These are phyloP conservation scores for Trichonephila inaurata DNA, from an alignment of 1,140 invertebrate genomes.

Conservation along the genomic window DNA sequence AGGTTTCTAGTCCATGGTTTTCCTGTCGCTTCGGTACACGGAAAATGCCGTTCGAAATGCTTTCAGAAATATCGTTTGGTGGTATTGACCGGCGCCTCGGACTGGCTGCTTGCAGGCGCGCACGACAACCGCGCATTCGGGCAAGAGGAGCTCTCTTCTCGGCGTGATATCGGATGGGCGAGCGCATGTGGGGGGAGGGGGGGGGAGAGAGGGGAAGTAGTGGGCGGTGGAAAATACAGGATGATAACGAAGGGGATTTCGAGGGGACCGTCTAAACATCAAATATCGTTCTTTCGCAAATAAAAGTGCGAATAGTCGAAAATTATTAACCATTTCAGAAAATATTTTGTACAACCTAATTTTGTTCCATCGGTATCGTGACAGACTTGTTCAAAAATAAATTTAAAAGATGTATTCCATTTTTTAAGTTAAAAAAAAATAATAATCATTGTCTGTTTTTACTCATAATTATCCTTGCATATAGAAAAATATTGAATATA, in stretches of 20 bases:
- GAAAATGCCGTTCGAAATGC: not conserved
- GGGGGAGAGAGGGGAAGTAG: not conserved
- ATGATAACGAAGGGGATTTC: constrained; percentile 60
- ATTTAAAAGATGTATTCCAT: no score
- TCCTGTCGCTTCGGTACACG: constrained; percentile 2
- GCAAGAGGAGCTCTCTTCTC: constrained; percentile 41
- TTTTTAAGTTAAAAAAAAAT: no score
- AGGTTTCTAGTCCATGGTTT: constrained; percentile 2
- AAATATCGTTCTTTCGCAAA: constrained; percentile 37
- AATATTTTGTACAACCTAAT: no score
- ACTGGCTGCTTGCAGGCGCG: constrained; percentile 50
- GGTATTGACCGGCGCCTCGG: constrained; percentile 61
- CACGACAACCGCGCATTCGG: constrained; percentile 67
- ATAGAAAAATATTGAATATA: no score
- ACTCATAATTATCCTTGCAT: no score
- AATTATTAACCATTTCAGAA: not conserved
- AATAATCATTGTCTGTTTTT: no score
- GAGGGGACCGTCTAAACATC: constrained; percentile 40
- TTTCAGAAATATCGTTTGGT: constrained; percentile 24
- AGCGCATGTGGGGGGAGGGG: constrained; percentile 43
- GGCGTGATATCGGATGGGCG: constrained; percentile 54
- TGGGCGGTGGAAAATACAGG: constrained; percentile 66
- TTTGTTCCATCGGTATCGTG: no score
- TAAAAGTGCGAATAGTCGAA: not conserved
- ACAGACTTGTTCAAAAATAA: no score